Evolutionary conservation across 2,888 invertebrate species (phyloP).

Genomic region (Paralinhomoeus sp.): DNA sequence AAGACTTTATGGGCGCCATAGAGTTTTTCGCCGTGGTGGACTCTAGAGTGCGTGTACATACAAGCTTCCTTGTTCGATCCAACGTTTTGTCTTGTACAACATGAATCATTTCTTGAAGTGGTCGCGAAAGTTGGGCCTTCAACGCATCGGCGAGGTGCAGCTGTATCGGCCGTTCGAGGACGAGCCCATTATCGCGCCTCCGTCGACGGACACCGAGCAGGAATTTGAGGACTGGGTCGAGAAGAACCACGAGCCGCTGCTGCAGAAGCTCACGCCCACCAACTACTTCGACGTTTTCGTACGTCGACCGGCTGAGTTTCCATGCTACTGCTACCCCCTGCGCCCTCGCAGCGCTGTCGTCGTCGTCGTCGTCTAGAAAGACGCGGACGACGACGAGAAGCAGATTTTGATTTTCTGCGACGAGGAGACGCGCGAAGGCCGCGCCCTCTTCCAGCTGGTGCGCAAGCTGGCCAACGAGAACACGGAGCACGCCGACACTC

Average conservation of each 20-base stretch:
- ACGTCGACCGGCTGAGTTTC: slow-evolving; percentile 1
- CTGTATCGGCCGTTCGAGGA: slow-evolving; percentile 23
- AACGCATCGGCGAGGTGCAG: slow-evolving; percentile 22
- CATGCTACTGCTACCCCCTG: too few species aligned
- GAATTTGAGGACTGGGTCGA: slow-evolving; percentile 26
- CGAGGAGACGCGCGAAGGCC: slow-evolving; percentile 23
- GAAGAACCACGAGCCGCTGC: slow-evolving; percentile 23
- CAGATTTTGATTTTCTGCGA: slow-evolving; percentile 23
- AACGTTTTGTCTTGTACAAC: too few species aligned
- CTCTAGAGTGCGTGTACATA: slow-evolving; percentile 10
- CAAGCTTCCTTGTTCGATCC: neutral
- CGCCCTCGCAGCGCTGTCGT: too few species aligned
- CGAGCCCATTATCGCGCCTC: slow-evolving; percentile 23
- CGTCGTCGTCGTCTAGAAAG: too few species aligned
- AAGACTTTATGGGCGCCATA: slow-evolving; percentile 26
- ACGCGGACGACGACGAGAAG: slow-evolving; percentile 23
- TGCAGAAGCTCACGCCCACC: slow-evolving; percentile 22
- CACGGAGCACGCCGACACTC: slow-evolving; percentile 22
- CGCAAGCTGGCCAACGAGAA: slow-evolving; percentile 24
- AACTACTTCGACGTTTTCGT: slow-evolving; percentile 26
- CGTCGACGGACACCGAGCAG: slow-evolving; percentile 17
- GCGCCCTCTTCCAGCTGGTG: slow-evolving; percentile 20
- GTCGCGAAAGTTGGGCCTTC: slow-evolving; percentile 23
- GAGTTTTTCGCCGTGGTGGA: slow-evolving; percentile 25
- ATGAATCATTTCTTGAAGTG: too few species aligned